These are phyloP conservation scores for Drosophila busckii DNA, from an alignment of 1,140 invertebrate species.

Conservation along the genomic window DNA sequence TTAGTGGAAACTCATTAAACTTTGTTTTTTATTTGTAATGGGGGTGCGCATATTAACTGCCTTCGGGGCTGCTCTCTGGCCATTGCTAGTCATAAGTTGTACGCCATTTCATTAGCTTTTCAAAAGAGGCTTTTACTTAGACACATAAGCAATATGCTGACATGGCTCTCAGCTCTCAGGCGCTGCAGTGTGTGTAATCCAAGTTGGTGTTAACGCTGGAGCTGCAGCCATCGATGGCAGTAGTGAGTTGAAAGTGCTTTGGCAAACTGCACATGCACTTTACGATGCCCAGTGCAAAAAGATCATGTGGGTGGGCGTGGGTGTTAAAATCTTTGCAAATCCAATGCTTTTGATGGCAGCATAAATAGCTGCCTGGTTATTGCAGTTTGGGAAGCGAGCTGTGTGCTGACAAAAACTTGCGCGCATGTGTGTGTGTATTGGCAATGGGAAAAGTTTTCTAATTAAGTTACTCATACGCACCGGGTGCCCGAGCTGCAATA, in stretches of 20 bases:
- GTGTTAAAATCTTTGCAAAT: conserved; percentile 16
- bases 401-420: conserved; percentile 42
- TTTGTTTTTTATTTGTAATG: too few species aligned
- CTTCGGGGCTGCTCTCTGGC: too few species aligned
- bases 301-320: conserved; percentile 15
- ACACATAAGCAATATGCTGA: too few species aligned
- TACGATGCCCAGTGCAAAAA: conserved; percentile 8
- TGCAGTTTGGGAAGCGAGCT: conserved; percentile 3
- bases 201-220: conserved; percentile 1
- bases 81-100: too few species aligned
- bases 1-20: too few species aligned
- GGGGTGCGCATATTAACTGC: too few species aligned
- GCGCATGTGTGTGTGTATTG: conserved; percentile 25
- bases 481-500: conserved; percentile 50
- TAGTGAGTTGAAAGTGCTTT: conserved; percentile 12
- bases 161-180: too few species aligned
- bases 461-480: conserved; percentile 77
- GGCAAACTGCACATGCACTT: conserved; percentile 1
- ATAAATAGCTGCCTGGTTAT: conserved; percentile 48
- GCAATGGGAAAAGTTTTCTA: conserved; percentile 67
- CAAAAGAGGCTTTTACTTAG: too few species aligned
- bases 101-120: too few species aligned
- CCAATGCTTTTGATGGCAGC: conserved; percentile 31
- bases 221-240: conserved; percentile 3
- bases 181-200: too few species aligned